Conservation (phyloP, 2,113 vertebrate species). For the Pelmatolapia mariae region DNA sequence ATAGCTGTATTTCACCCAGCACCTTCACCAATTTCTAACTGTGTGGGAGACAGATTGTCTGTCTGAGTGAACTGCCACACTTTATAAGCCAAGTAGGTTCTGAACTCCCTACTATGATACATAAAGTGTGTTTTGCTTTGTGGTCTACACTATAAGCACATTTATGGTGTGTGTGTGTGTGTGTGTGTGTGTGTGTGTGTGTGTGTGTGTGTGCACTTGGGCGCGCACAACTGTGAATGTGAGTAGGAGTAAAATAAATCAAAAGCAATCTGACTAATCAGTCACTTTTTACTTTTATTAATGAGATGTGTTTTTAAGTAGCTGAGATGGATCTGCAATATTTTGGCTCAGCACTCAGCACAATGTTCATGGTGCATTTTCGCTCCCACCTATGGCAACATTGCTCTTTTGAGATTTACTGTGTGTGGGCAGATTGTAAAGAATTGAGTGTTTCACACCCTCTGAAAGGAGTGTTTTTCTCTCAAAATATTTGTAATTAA, state of each 20-base stretch:
- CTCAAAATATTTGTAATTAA: background rate
- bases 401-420: constrained; percentile 32
- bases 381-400: constrained; percentile 30
- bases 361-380: constrained; percentile 23
- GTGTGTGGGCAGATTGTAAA: constrained; percentile 29
- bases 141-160: constrained; percentile 11
- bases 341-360: constrained; percentile 19
- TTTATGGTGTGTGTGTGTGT: background rate
- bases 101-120: background rate
- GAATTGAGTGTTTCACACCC: background rate
- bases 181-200: background rate
- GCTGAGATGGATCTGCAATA: constrained; percentile 39
- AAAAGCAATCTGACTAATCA: constrained; percentile 30
- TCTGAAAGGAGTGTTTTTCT: background rate
- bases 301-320: constrained; percentile 51
- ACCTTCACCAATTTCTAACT: background rate
- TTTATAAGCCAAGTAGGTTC: constrained; percentile 5
- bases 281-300: constrained; percentile 38
- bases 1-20: background rate
- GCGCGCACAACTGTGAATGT: background rate
- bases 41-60: constrained; percentile 31
- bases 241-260: constrained; percentile 36
- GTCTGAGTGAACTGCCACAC: constrained; percentile 6
- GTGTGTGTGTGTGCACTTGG: background rate
- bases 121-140: constrained; percentile 26